phyloP scores from a whole-genome alignment of 2,888 invertebrate species.

The Coleophora flavipennella region DNA sequence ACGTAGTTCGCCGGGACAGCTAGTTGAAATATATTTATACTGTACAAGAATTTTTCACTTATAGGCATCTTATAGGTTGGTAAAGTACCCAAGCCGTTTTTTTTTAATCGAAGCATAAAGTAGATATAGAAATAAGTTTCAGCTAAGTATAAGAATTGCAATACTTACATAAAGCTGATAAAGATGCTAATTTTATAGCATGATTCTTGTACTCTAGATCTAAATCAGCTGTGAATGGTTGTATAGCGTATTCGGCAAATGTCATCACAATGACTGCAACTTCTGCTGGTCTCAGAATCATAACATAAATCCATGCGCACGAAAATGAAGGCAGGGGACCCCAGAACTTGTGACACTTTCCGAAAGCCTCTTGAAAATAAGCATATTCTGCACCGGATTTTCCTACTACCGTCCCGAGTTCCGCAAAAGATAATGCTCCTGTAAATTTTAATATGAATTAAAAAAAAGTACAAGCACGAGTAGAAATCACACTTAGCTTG shows the following conservation, averaged over 20 bases:
- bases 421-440: constrained; percentile 87
- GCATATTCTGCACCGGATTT: constrained; percentile 88
- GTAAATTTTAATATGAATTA: constrained; percentile 23
- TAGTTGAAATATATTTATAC: no score
- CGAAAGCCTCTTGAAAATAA: constrained; percentile 82
- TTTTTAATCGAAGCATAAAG: no score
- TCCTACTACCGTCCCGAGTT: constrained; percentile 84
- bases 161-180: constrained; percentile 76
- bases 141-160: no score
- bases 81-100: no score
- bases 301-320: constrained; percentile 84
- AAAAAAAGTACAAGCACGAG: no score
- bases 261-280: constrained; percentile 83
- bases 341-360: constrained; percentile 77
- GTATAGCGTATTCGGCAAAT: constrained; percentile 82
- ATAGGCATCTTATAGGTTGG: no score
- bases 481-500: no score
- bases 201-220: constrained; percentile 50
- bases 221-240: constrained; percentile 70
- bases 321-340: constrained; percentile 82
- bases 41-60: no score
- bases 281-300: constrained; percentile 83
- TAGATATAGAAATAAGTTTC: no score
- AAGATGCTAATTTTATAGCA: constrained; percentile 75
- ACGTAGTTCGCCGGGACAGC: no score